phyloP scores from a whole-genome alignment of 64 coral and sea anemone genomes.

The Dendrophyllia cribrosa region DNA sequence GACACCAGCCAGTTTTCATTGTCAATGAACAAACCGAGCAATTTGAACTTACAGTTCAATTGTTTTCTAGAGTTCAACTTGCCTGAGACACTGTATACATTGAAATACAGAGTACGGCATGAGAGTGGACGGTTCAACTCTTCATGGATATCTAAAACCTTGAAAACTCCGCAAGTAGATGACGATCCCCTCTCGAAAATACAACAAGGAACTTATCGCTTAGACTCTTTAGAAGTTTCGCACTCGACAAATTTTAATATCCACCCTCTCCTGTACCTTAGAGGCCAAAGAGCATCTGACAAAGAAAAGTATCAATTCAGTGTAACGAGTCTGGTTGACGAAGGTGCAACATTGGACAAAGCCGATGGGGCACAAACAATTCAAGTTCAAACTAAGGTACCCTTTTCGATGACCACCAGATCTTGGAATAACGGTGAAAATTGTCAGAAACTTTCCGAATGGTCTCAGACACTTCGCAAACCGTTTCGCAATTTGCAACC shows the following conservation, averaged over 20 bases:
- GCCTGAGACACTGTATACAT: conserved; percentile 52
- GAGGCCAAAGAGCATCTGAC: neutral
- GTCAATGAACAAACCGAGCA: conserved; percentile 31
- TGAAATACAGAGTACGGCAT: conserved; percentile 64
- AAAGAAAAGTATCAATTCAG: conserved; percentile 27
- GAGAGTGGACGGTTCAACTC: conserved; percentile 63
- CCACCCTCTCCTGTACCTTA: neutral
- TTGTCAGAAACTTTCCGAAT: conserved; percentile 60
- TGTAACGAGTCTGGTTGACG: conserved; percentile 11
- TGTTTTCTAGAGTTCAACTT: conserved; percentile 66
- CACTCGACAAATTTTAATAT: conserved; percentile 32
- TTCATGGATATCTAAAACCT: conserved; percentile 57
- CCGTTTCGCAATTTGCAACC: conserved; percentile 33
- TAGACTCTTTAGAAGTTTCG: conserved; percentile 46
- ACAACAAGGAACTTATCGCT: conserved; percentile 29
- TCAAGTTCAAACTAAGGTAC: conserved; percentile 42
- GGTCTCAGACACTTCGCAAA: conserved; percentile 40
- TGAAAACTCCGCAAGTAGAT: neutral
- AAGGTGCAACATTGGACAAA: neutral
- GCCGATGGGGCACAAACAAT: neutral
- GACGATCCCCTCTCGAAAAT: neutral
- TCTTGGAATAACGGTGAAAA: conserved; percentile 61
- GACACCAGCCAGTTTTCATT: conserved; percentile 73
- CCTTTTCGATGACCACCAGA: conserved; percentile 55
- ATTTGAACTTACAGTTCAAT: conserved; percentile 71